Percentiles rank a stretch among this genome's conserved stretches.
Evolutionary conservation across 2,888 invertebrate species (phyloP).

Genomic region (Chironomus tentans): DNA sequence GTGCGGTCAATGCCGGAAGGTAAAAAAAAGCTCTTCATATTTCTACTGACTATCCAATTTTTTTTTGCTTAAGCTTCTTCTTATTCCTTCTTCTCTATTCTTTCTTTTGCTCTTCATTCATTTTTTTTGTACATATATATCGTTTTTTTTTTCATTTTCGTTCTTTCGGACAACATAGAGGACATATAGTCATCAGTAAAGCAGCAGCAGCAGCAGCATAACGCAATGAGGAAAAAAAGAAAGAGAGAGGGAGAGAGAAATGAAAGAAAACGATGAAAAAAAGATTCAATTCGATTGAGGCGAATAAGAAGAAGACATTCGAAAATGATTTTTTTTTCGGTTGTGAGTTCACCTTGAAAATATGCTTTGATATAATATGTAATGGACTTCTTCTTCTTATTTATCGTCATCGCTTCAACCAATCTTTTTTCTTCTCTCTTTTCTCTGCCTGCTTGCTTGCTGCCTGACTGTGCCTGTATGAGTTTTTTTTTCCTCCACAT

Average conservation of each 20-base stretch:
- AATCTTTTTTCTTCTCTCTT: conserved; percentile 24
- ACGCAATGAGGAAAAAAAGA: background rate
- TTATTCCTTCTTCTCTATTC: background rate
- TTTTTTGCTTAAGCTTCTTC: background rate
- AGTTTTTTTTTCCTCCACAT: conserved; percentile 23
- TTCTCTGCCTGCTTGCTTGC: conserved; percentile 9
- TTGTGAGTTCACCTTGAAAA: conserved; percentile 27
- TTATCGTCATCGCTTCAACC: conserved; percentile 22
- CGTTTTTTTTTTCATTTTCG: background rate
- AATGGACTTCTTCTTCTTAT: conserved; percentile 25
- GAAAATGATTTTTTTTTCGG: conserved; percentile 27
- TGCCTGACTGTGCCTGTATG: conserved; percentile 13
- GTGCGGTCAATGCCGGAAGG: conserved; percentile 28
- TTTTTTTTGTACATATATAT: background rate
- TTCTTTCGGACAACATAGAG: background rate
- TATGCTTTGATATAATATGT: conserved; percentile 27
- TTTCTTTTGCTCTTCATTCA: background rate
- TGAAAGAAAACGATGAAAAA: background rate
- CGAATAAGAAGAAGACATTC: conserved; percentile 19
- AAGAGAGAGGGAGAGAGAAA: background rate
- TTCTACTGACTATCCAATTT: background rate
- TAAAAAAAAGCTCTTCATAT: background rate
- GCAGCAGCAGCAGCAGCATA: conserved; percentile 3
- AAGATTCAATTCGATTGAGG: conserved; percentile 24
- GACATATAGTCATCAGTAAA: background rate